phyloP scores from a whole-genome alignment of 2,797 vertebrate species.

The Pterois miles region DNA sequence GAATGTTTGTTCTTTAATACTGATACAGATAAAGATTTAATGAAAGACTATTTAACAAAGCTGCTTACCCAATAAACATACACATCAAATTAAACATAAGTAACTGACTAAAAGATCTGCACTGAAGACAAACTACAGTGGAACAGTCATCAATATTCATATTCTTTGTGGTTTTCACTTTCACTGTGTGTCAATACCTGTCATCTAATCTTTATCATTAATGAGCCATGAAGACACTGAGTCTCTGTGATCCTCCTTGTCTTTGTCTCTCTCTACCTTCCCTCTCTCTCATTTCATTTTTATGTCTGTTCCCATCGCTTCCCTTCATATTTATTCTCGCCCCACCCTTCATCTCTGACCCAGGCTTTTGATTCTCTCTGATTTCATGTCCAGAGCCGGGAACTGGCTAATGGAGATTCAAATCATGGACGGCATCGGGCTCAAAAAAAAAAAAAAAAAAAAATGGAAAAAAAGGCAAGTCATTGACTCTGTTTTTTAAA shows the following conservation, averaged over 20 bases:
- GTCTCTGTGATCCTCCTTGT: neutral
- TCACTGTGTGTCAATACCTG: neutral
- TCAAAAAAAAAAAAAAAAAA: neutral
- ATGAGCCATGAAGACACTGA: neutral
- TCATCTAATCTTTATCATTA: constrained; percentile 2
- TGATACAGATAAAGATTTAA: too few relatives aligned
- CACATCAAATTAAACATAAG: too few relatives aligned
- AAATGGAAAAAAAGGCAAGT: neutral
- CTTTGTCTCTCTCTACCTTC: neutral
- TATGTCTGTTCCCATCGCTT: neutral
- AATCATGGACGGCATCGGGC: constrained; percentile 11
- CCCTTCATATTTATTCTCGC: neutral
- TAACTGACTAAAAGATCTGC: too few relatives aligned
- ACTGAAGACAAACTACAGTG: too few relatives aligned
- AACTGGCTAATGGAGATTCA: constrained; percentile 41
- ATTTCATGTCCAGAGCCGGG: constrained; percentile 8
- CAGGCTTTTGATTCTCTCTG: constrained; percentile 10
- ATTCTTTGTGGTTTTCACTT: neutral
- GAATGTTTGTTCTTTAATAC: too few relatives aligned
- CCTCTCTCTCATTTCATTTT: neutral
- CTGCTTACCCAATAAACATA: too few relatives aligned
- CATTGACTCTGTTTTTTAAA: neutral
- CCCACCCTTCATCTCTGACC: constrained; percentile 8
- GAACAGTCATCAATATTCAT: too few relatives aligned
- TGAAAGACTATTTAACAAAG: too few relatives aligned